Percentiles rank a stretch among this genome's conserved stretches.
phyloP scores from a whole-genome alignment of 2,797 vertebrate genomes.

The Arrhamphus sclerolepis region DNA sequence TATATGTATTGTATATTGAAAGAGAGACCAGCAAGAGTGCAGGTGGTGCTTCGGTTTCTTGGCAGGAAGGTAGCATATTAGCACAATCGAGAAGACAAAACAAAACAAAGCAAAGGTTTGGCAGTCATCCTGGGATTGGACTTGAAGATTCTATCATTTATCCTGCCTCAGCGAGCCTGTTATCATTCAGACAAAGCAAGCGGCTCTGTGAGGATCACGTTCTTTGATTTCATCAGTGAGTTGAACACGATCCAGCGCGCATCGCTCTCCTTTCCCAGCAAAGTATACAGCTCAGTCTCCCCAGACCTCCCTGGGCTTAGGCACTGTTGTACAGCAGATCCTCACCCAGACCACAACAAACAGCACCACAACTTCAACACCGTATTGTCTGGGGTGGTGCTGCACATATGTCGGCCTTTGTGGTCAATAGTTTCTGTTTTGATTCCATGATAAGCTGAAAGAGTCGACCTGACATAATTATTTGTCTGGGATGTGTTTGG shows the following conservation, averaged over 20 bases:
- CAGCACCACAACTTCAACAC: no score
- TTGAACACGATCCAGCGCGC: background rate
- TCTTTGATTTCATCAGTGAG: background rate
- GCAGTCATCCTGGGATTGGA: no score
- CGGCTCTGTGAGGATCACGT: background rate
- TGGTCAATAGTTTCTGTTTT: slow-evolving; percentile 57
- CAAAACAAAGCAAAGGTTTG: no score
- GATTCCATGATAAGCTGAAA: slow-evolving; percentile 55
- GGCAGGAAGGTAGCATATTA: no score
- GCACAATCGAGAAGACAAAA: no score
- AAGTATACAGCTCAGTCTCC: no score
- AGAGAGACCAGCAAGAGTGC: no score
- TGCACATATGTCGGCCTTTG: slow-evolving; percentile 38
- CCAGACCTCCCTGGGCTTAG: slow-evolving; percentile 9
- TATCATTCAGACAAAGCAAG: background rate
- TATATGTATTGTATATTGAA: no score
- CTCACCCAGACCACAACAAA: no score
- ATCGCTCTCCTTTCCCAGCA: background rate
- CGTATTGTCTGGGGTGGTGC: slow-evolving; percentile 31
- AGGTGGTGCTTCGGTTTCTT: no score
- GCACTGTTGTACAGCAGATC: slow-evolving; percentile 18
- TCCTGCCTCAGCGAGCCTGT: background rate
- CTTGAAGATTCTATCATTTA: background rate
- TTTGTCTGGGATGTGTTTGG: slow-evolving; percentile 68
- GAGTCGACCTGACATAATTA: slow-evolving; percentile 66